These are phyloP conservation scores for Steatornis caripensis DNA, from an alignment of 2,113 vertebrate genomes.

Conservation along the genomic window DNA sequence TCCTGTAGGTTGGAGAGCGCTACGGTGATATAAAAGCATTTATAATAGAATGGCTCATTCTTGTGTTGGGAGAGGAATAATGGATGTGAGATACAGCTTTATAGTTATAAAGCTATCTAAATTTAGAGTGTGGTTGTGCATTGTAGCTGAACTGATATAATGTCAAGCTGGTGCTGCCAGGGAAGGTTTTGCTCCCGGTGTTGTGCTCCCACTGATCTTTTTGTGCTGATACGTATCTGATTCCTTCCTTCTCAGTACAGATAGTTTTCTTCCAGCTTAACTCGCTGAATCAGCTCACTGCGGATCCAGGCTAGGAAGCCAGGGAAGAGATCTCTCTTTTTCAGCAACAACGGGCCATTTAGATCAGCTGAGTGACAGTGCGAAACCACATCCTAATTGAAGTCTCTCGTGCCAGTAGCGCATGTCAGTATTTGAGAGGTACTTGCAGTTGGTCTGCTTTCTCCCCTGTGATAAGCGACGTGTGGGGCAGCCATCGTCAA, in stretches of 20 bases:
- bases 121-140: neutral
- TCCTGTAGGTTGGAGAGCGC: neutral
- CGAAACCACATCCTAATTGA: neutral
- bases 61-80: neutral
- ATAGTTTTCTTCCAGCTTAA: neutral
- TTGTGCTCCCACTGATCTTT: neutral
- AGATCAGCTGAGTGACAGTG: neutral
- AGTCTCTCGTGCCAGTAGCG: accelerated
- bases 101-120: neutral
- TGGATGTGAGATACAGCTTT: neutral
- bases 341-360: neutral
- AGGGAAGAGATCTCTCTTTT: neutral
- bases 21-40: neutral
- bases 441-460: neutral
- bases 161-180: neutral
- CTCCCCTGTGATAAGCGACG: neutral
- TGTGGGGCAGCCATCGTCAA: neutral
- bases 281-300: neutral
- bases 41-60: neutral
- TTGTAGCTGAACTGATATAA: neutral
- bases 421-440: neutral
- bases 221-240: neutral
- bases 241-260: neutral
- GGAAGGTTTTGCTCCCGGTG: neutral
- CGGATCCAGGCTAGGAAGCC: neutral